Conservation (phyloP, 2,888 invertebrate genomes). For the Aleiodes leptofemur region DNA sequence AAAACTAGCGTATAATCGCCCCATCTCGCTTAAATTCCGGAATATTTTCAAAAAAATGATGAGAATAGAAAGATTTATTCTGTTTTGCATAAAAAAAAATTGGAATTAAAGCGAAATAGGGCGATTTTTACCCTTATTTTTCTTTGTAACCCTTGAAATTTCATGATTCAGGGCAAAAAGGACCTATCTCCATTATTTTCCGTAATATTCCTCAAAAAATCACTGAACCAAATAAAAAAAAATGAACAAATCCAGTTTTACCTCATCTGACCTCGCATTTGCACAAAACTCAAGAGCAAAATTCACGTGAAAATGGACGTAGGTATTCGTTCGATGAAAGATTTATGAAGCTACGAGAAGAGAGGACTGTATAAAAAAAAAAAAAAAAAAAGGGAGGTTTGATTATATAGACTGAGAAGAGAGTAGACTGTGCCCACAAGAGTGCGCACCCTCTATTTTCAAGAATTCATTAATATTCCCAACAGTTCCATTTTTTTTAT, state of each 20-base stretch:
- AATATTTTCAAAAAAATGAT: no score
- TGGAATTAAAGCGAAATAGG: no score
- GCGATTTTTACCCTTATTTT: no score
- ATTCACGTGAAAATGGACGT: conserved; percentile 24
- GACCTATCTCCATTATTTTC: no score
- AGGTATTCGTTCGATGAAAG: conserved; percentile 62
- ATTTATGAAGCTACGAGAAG: conserved; percentile 62
- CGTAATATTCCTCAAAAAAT: no score
- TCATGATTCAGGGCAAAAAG: neutral
- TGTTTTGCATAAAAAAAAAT: no score
- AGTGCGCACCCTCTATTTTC: conserved; percentile 43
- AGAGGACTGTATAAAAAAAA: conserved; percentile 34
- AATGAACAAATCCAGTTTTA: no score
- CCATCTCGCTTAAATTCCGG: no score
- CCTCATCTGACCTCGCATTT: conserved; percentile 53
- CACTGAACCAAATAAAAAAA: no score
- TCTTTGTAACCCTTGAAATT: neutral
- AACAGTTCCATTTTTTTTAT: conserved; percentile 41
- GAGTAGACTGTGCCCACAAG: conserved; percentile 37
- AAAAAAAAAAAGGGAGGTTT: neutral
- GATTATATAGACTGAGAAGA: conserved; percentile 25
- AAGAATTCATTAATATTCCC: conserved; percentile 51
- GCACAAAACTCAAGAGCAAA: conserved; percentile 48
- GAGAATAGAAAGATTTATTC: no score
- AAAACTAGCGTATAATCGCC: no score